Evolutionary conservation across 2,888 invertebrate species (phyloP), one percentile per base, ranked within the genome.

Genomic region (Dinocampus coccinellae): DNA sequence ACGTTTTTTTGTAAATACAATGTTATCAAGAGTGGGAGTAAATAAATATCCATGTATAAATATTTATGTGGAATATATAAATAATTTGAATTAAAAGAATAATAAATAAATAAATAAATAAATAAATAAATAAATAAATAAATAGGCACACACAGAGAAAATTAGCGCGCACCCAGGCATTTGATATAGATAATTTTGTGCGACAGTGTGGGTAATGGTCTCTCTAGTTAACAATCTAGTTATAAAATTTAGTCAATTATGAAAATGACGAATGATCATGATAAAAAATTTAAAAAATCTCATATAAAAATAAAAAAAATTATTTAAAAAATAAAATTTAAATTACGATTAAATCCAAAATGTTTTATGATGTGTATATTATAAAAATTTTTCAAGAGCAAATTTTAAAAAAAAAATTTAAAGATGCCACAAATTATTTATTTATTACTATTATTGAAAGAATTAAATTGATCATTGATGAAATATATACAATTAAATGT

Each of bases 191-290:
- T 58, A 61, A 61, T 58, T 76, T 76, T 78, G 77, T 72, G 76
- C 75, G 76, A 78, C 78, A 76, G 20, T 20, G 36, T 34, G 7
- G 76, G 74, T 47, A n/a, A n/a, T n/a, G 77, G 78, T 79, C 76
- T 75, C 77, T 81, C 74, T 83, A 83, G 82, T 71, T 75, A 78
- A 78, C 80, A 80, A 76, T 75, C 71, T 72, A 77, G 78, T 77
- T 76, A 81, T 80, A 79, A 81, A 80, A 81, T 82, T 82, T 84
- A 84, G 84, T 84, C 84, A 84, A 84, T 84, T 84, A 84, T 80
- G 78, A 70, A 71, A 64, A 73, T 72, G 76, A 78, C 70, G 29
- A 66, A 65, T 62, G 22, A 52, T 16, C 26, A 64, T 63, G 33
- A 36, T 60, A 29, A 55, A 60, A 20, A 57, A 39, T 10, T 16